phyloP scores from a whole-genome alignment of 2,888 invertebrate genomes.

The Torymus auratus region DNA sequence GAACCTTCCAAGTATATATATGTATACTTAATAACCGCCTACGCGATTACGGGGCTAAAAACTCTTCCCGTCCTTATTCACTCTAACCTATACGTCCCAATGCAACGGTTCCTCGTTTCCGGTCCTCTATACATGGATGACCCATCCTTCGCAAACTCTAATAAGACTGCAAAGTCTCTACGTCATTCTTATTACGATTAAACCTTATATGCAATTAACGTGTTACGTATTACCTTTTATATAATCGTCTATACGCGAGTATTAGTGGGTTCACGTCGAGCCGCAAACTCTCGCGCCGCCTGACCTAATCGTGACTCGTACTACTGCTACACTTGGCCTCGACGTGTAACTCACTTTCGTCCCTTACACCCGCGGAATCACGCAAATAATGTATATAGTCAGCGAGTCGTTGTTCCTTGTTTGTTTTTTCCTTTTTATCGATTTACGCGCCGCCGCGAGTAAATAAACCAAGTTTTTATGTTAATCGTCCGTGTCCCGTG shows the following conservation, averaged over 20 bases:
- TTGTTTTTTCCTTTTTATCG: neutral
- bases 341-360: too few species aligned
- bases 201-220: constrained; percentile 38
- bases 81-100: neutral
- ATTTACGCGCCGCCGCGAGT: neutral
- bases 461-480: too few species aligned
- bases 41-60: constrained; percentile 3
- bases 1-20: constrained; percentile 29
- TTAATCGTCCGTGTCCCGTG: constrained; percentile 29
- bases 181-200: constrained; percentile 35
- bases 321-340: constrained; percentile 14
- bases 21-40: neutral
- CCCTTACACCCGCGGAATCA: neutral
- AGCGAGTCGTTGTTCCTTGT: constrained; percentile 49
- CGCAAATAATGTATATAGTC: constrained; percentile 27
- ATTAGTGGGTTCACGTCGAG: constrained; percentile 1
- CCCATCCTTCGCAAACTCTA: constrained; percentile 22
- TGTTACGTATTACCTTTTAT: constrained; percentile 26
- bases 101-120: neutral
- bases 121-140: constrained; percentile 2
- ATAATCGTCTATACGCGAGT: constrained; percentile 7
- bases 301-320: constrained; percentile 22
- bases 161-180: constrained; percentile 34
- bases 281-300: constrained; percentile 6
- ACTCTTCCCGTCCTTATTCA: neutral